Evolutionary conservation across 2,113 vertebrate species (phyloP), one percentile per base, ranked within the genome.

Genomic region (Myotis brandtii): DNA sequence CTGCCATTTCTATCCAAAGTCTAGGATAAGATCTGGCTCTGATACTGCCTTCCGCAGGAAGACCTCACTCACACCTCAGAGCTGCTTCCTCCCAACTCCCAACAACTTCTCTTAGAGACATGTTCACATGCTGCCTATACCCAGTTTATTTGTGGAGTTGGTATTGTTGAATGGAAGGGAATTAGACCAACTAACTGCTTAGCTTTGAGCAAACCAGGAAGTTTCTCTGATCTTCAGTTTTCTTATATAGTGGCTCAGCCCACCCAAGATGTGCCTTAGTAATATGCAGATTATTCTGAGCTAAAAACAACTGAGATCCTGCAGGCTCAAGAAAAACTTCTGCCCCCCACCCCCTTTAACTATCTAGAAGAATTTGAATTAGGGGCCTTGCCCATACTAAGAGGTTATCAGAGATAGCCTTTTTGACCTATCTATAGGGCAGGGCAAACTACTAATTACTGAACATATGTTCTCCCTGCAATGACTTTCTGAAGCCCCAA

Each of bases 201-300:
- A 25, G 56, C 37, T 37, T 18, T 52, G 37, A 90, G 4, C 56
- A 48, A 37, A 14, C 20, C 14, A n/a, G 6, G 30, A 46, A 56
- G 21, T 69, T 48, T 89, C 75, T 86, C 30, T 83, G 52, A 46
- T 69, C 84, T 75, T 37, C 1, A 17, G 8, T n/a, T 94, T 86
- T 25, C 13, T 89, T 27, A 52, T 30, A 18, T 1, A 70, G n/a
- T 16, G 66, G 67, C 34, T 70, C 67, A 69, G 16, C 32, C 32
- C n/a, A 37, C 30, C 18, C 75, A 11, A n/a, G 17, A 18, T 48
- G 16, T n/a, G 30, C 73, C 73, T 76, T 14, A n/a, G 30, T 52
- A 32, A 32, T n/a, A 18, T n/a, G 75, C 32, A 77, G 9, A n/a
- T 52, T n/a, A 77, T 23, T 52, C n/a, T 77, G 48, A 77, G 75